Evolutionary conservation across 2,888 invertebrate species (phyloP).

Genomic region (Nineta flava): DNA sequence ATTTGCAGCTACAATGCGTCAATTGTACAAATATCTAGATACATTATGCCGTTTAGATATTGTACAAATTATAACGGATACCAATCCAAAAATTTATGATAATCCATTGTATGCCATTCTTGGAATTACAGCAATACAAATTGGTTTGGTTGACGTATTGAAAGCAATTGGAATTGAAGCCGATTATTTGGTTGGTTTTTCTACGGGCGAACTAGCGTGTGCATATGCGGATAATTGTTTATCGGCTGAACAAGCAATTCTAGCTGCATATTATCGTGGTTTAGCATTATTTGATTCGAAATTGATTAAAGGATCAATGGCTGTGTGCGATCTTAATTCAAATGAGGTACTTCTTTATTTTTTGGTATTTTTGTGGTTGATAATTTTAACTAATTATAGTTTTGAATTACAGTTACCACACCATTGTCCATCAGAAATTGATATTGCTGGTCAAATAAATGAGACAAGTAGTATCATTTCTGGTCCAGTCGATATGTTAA

Average conservation of each 20-base stretch:
- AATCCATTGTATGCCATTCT: slow-evolving; percentile 24
- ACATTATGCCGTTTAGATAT: slow-evolving; percentile 42
- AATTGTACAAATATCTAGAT: slow-evolving; percentile 36
- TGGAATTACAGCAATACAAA: slow-evolving; percentile 54
- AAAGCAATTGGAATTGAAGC: slow-evolving; percentile 40
- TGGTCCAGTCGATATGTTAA: slow-evolving; percentile 48
- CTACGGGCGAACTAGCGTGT: slow-evolving; percentile 88
- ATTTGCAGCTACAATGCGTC: slow-evolving; percentile 45
- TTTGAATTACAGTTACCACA: slow-evolving; percentile 26
- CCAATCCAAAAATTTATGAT: slow-evolving; percentile 18
- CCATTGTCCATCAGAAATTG: slow-evolving; percentile 49
- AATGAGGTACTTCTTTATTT: slow-evolving; percentile 27
- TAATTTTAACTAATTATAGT: neutral
- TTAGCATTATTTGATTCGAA: slow-evolving; percentile 53
- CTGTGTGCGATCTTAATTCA: slow-evolving; percentile 59
- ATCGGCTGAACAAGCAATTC: slow-evolving; percentile 71
- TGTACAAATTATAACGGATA: slow-evolving; percentile 38
- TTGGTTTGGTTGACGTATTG: slow-evolving; percentile 49
- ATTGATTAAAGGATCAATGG: slow-evolving; percentile 69
- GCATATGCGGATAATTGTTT: slow-evolving; percentile 89
- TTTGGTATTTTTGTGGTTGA: neutral
- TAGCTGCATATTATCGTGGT: slow-evolving; percentile 72
- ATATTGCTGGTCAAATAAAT: slow-evolving; percentile 68
- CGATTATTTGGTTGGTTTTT: slow-evolving; percentile 72
- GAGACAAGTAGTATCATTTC: slow-evolving; percentile 57